Evolutionary conservation across 2,797 vertebrate species (phyloP), one percentile per base, ranked within the genome.

Genomic region (Chloroceryle amazona): DNA sequence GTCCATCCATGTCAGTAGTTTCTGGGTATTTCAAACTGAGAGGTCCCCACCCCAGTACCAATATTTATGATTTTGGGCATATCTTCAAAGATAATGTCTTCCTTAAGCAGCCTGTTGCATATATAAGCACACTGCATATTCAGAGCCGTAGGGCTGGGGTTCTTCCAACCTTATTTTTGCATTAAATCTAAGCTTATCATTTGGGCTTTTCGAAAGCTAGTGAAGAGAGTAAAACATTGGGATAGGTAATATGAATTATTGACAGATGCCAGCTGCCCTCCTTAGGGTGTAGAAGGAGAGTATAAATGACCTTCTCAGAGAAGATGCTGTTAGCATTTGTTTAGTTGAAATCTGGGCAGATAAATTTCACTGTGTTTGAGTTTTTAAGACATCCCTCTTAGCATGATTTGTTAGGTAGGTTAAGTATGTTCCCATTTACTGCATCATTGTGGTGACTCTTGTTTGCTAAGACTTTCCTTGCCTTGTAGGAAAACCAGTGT

Each of bases 341-440:
- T 73, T 90, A 60, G 28, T 61, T 78, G 44, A 81, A 83, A 28
- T 61, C 39, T 62, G 42, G 9, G 46, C 47, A 81, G 58, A 51
- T 80, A 62, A 75, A 3, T 79, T 25, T 33, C 37, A 55, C 35
- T 55, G 42, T 57, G 25, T 86, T 33, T 94, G 71, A 71, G 51
- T 86, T 83, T 90, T 91, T 83, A 88, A 87, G 47, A 33, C 71
- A 21, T 31, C 8, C 25, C 31, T 93, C 61, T 81, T 74, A 71
- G 39, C 42, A 70, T 55, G 47, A 39, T 82, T 93, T 82, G 4
- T 73, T 85, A 49, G 60, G 35, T 91, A 76, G 63, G 47, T 87
- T 91, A 94, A 84, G 74, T 92, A 63, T 76, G 67, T 82, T 47
- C 39, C n/a, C 46, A 42, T 75, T 81, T 79, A 87, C 87, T 51